These are phyloP conservation scores for Amphipyra berbera DNA, from an alignment of 2,888 invertebrate genomes.

Conservation along the genomic window DNA sequence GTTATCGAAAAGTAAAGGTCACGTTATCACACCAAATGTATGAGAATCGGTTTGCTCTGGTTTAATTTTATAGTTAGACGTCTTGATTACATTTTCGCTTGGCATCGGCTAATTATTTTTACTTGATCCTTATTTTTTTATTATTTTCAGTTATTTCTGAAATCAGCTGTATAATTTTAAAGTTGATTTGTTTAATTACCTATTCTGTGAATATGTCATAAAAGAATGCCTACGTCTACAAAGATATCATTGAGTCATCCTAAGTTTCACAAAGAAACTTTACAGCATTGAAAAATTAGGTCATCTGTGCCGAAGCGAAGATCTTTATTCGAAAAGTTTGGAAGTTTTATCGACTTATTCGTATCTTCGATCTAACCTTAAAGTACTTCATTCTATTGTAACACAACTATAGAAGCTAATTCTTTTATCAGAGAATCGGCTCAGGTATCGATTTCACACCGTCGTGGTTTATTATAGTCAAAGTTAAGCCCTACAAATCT, in stretches of 20 bases:
- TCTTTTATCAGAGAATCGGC: conserved; percentile 43
- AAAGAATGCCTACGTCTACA: conserved; percentile 20
- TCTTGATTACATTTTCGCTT: no score
- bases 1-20: no score
- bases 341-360: conserved; percentile 64
- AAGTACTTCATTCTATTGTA: conserved; percentile 52
- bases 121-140: no score
- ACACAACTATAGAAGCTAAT: conserved; percentile 41
- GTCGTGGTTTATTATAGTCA: conserved; percentile 42
- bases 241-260: conserved; percentile 51
- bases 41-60: no score
- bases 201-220: not conserved
- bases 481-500: conserved; percentile 43
- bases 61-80: no score
- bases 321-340: conserved; percentile 72
- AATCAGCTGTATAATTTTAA: no score
- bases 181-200: not conserved
- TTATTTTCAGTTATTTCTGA: not conserved
- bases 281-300: conserved; percentile 69
- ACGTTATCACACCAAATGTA: no score
- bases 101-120: no score
- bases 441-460: conserved; percentile 40
- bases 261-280: conserved; percentile 57
- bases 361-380: conserved; percentile 57
- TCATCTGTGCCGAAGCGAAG: conserved; percentile 65